Percentiles rank a stretch among this genome's conserved stretches.
Conservation (phyloP, 2,888 invertebrate genomes). For the Macrosoma leucophasiata region DNA sequence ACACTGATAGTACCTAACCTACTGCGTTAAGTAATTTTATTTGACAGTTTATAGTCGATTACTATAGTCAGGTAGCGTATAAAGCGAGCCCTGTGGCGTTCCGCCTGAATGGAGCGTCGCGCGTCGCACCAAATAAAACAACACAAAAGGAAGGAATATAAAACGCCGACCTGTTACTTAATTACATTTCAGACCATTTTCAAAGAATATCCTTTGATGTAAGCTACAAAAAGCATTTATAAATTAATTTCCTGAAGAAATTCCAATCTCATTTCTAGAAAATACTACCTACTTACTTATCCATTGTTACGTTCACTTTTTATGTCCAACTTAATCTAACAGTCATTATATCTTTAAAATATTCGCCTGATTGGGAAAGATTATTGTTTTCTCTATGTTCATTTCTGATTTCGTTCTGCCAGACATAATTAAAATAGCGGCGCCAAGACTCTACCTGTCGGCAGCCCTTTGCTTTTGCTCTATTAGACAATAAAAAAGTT, state of each 20-base stretch:
- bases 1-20: too few relatives aligned
- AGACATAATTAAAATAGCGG: constrained; percentile 65
- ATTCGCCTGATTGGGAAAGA: too few relatives aligned
- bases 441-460: constrained; percentile 69
- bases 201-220: constrained; percentile 16
- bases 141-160: constrained; percentile 34
- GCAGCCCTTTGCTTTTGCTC: constrained; percentile 61
- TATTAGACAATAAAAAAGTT: constrained; percentile 72
- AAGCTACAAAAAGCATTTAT: too few relatives aligned
- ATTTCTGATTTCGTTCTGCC: too few relatives aligned
- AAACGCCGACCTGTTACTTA: too few relatives aligned
- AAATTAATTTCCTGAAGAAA: too few relatives aligned
- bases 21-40: constrained; percentile 10
- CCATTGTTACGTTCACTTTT: too few relatives aligned
- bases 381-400: constrained; percentile 12
- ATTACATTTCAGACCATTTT: constrained; percentile 31
- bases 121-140: constrained; percentile 33
- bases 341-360: too few relatives aligned
- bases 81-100: constrained; percentile 27
- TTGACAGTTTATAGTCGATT: constrained; percentile 20
- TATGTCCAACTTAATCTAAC: too few relatives aligned
- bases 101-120: constrained; percentile 46
- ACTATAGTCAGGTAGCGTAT: constrained; percentile 21
- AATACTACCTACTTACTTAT: too few relatives aligned
- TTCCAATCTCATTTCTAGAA: too few relatives aligned